A percentile compares a stretch with the other conserved stretches of the same genome.
phyloP scores from a whole-genome alignment of 2,797 vertebrate genomes.

The Garrulus glandarius region DNA sequence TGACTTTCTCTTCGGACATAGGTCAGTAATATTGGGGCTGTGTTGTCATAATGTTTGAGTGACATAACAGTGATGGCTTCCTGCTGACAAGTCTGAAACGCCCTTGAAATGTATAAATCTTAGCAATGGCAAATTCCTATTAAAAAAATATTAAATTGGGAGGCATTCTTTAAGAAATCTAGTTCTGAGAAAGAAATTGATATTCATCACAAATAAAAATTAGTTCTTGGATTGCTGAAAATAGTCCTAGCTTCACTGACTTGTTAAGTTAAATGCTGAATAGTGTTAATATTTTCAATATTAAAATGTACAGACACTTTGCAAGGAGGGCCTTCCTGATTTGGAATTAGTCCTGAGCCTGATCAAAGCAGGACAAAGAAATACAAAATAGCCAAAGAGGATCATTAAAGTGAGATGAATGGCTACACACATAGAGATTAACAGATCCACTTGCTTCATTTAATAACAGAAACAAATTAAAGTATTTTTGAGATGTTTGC shows the following conservation, averaged over 20 bases:
- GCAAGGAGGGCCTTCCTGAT: not conserved
- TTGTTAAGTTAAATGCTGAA: not conserved
- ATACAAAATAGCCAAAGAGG: not conserved
- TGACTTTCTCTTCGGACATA: not conserved
- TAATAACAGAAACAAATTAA: not conserved
- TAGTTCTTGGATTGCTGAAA: not conserved
- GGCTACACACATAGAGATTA: not conserved
- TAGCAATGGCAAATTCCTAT: not conserved
- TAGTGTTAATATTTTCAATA: not conserved
- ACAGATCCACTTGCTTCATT: not conserved
- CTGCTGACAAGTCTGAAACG: not conserved
- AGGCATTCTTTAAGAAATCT: not conserved
- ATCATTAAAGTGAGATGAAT: not conserved
- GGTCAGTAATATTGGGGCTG: not conserved
- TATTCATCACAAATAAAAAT: not conserved
- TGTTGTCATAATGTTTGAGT: not conserved
- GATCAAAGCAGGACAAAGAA: not conserved
- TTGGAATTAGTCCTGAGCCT: not conserved
- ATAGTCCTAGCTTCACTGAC: not conserved
- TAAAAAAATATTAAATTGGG: not conserved
- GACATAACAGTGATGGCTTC: not conserved
- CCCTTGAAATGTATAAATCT: conserved; percentile 3
- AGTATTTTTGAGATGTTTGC: not conserved
- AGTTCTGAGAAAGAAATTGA: not conserved
- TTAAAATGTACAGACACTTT: not conserved